These are phyloP conservation scores for Bufo bufo DNA, from an alignment of 2,113 vertebrate species.

Conservation along the genomic window DNA sequence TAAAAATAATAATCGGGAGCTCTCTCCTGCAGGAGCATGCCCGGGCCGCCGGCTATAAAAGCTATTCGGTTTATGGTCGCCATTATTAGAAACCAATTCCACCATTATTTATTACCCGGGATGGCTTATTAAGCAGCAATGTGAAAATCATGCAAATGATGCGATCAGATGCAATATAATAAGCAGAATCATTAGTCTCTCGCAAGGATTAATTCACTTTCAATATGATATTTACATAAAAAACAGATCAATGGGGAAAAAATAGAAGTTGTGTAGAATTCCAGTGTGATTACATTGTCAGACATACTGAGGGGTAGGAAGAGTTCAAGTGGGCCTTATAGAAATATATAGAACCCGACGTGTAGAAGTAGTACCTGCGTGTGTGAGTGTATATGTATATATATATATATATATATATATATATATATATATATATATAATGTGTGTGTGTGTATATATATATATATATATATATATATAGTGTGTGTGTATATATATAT, in stretches of 20 bases:
- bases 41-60: slow-evolving; percentile 72
- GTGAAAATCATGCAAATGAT: slow-evolving; percentile 93
- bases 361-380: too few species aligned
- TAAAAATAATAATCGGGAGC: slow-evolving; percentile 73
- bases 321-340: neutral
- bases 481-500: too few species aligned
- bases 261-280: slow-evolving; percentile 65
- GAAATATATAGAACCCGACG: too few species aligned
- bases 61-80: slow-evolving; percentile 82
- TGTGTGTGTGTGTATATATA: neutral
- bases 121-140: slow-evolving; percentile 92
- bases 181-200: slow-evolving; percentile 90
- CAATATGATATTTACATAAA: slow-evolving; percentile 92
- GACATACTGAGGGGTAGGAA: neutral
- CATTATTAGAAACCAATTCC: slow-evolving; percentile 89
- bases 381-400: neutral
- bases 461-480: too few species aligned
- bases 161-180: slow-evolving; percentile 89
- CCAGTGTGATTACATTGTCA: neutral
- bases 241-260: slow-evolving; percentile 88
- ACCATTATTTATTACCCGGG: slow-evolving; percentile 88
- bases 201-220: slow-evolving; percentile 83
- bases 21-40: slow-evolving; percentile 69
- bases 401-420: neutral
- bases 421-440: neutral